Conservation (phyloP, 2,888 invertebrate genomes). For the Buathra laborator region DNA sequence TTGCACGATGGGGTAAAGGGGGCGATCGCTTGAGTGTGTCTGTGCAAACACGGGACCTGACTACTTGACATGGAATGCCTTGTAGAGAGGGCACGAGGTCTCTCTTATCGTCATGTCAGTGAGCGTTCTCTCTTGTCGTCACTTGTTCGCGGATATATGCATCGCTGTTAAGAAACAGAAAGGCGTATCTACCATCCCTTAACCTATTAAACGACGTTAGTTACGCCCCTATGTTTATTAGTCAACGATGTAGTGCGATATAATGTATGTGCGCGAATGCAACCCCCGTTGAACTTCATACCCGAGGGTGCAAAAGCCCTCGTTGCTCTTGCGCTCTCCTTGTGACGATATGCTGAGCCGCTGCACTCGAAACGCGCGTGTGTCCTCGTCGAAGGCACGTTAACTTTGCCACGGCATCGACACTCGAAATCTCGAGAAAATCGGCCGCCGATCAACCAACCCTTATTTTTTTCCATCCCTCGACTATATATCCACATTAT, state of each 20-base stretch:
- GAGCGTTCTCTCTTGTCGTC: slow-evolving; percentile 35
- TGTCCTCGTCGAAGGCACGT: neutral
- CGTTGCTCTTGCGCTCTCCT: slow-evolving; percentile 8
- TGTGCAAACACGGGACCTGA: slow-evolving; percentile 63
- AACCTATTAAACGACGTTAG: too few species aligned
- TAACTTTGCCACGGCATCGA: slow-evolving; percentile 28
- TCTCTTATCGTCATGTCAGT: slow-evolving; percentile 20
- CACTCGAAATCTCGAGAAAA: slow-evolving; percentile 48
- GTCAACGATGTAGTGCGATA: neutral
- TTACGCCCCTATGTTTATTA: too few species aligned
- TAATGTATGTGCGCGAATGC: neutral
- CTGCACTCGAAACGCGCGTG: slow-evolving; percentile 22
- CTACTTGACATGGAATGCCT: slow-evolving; percentile 61
- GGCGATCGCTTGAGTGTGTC: slow-evolving; percentile 53
- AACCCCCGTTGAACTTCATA: slow-evolving; percentile 4
- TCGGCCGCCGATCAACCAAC: slow-evolving; percentile 58
- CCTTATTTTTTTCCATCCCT: neutral
- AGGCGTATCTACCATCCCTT: too few species aligned
- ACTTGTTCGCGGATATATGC: slow-evolving; percentile 19
- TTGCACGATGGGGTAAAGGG: slow-evolving; percentile 13
- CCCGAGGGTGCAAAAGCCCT: slow-evolving; percentile 20
- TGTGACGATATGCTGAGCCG: slow-evolving; percentile 17
- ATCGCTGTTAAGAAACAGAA: neutral
- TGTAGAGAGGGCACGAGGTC: slow-evolving; percentile 32
- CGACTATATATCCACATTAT: neutral